phyloP scores from a whole-genome alignment of 2,113 vertebrate species.

The Proteles cristata region DNA sequence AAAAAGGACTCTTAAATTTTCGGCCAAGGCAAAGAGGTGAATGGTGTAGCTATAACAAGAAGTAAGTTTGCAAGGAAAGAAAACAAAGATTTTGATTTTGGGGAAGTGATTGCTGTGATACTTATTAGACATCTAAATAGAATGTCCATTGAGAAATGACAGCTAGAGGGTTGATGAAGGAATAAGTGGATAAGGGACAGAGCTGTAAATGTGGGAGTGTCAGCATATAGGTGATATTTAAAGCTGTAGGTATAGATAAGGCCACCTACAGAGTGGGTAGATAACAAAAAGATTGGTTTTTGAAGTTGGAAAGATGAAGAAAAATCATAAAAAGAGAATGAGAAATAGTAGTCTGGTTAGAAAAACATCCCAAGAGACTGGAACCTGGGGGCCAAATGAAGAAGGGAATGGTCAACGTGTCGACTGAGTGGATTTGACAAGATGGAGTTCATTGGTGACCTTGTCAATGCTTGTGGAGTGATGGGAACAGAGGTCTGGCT shows the following conservation, averaged over 20 bases:
- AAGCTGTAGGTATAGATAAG: neutral
- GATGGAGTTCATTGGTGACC: neutral
- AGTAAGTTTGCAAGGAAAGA: neutral
- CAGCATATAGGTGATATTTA: neutral
- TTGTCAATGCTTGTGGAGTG: neutral
- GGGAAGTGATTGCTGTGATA: neutral
- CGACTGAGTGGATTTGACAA: neutral
- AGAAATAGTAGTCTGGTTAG: neutral
- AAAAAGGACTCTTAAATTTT: neutral
- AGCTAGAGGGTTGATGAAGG: neutral
- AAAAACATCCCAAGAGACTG: neutral
- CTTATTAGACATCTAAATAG: neutral
- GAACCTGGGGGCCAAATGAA: neutral
- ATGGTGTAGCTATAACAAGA: neutral
- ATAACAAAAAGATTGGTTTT: neutral
- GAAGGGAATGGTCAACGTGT: neutral
- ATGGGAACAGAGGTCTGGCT: neutral
- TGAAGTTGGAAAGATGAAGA: neutral
- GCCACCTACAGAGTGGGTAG: neutral
- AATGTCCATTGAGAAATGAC: neutral
- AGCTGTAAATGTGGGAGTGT: neutral
- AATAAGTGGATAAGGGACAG: neutral
- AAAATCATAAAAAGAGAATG: neutral
- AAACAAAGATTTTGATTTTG: neutral
- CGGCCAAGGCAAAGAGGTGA: neutral